Conservation (phyloP, 1,140 invertebrate species). For the Trypoxylus dichotomus region DNA sequence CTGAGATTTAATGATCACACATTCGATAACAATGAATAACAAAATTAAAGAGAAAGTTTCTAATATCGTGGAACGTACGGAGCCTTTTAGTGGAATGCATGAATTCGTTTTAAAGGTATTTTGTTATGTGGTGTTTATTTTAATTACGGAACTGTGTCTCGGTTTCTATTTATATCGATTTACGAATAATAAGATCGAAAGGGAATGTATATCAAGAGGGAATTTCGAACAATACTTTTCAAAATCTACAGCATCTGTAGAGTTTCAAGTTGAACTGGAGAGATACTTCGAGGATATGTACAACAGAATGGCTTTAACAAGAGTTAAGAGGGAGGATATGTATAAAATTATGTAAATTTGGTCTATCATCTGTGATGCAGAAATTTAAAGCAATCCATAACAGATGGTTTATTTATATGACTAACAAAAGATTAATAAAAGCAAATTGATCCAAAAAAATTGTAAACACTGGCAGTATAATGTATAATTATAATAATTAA, state of each 20-base stretch:
- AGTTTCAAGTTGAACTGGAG: neutral
- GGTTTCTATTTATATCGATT: neutral
- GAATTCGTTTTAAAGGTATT: neutral
- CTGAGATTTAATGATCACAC: neutral
- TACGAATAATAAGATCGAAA: neutral
- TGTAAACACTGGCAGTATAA: too few relatives aligned
- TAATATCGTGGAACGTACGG: neutral
- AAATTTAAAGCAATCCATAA: too few relatives aligned
- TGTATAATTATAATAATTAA: too few relatives aligned
- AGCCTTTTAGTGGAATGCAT: too few relatives aligned
- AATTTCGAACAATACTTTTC: neutral
- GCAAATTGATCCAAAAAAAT: too few relatives aligned
- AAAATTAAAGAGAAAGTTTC: neutral
- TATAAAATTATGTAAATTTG: neutral
- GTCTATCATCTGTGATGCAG: too few relatives aligned
- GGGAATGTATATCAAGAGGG: neutral
- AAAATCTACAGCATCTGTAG: neutral
- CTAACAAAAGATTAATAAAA: too few relatives aligned
- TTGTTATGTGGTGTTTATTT: neutral
- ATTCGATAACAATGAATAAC: neutral
- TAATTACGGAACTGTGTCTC: neutral
- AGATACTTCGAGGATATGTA: neutral
- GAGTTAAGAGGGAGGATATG: neutral
- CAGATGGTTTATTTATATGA: too few relatives aligned
- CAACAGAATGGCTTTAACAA: neutral